These are phyloP conservation scores for Podarcis muralis DNA, from an alignment of 2,113 vertebrate species.

Conservation along the genomic window DNA sequence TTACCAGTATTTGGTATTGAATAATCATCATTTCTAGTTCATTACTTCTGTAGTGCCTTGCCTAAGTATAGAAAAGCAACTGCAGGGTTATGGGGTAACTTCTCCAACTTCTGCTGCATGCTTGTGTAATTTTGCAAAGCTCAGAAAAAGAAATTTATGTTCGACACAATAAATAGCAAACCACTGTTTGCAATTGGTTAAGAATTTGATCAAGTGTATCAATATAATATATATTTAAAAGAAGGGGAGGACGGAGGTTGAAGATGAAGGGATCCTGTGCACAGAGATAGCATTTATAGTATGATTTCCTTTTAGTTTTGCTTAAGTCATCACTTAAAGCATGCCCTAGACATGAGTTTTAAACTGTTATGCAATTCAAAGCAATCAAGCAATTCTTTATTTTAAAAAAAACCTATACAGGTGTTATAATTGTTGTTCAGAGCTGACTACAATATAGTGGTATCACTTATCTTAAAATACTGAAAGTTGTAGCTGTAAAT, in stretches of 20 bases:
- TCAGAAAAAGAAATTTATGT: neutral
- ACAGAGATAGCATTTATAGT: neutral
- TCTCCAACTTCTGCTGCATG: neutral
- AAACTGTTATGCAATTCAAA: neutral
- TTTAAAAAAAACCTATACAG: neutral
- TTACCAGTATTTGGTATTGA: neutral
- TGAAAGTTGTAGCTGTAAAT: neutral
- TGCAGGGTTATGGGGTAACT: neutral
- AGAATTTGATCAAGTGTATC: too few species aligned
- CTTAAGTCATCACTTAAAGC: neutral
- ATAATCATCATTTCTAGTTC: neutral
- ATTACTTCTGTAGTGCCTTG: neutral
- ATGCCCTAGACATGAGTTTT: neutral
- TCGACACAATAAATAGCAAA: too few species aligned
- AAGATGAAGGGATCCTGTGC: neutral
- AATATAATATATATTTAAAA: too few species aligned
- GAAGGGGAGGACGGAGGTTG: neutral
- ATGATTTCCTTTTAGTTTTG: neutral
- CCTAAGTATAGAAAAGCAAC: neutral
- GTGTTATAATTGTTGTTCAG: neutral
- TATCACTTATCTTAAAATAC: neutral
- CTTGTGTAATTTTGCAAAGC: neutral
- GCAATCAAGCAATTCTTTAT: neutral
- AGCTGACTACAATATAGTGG: too few species aligned
- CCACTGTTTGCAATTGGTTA: too few species aligned